phyloP scores from a whole-genome alignment of 2,113 vertebrate genomes.

The Chaetorhynchus papuensis region DNA sequence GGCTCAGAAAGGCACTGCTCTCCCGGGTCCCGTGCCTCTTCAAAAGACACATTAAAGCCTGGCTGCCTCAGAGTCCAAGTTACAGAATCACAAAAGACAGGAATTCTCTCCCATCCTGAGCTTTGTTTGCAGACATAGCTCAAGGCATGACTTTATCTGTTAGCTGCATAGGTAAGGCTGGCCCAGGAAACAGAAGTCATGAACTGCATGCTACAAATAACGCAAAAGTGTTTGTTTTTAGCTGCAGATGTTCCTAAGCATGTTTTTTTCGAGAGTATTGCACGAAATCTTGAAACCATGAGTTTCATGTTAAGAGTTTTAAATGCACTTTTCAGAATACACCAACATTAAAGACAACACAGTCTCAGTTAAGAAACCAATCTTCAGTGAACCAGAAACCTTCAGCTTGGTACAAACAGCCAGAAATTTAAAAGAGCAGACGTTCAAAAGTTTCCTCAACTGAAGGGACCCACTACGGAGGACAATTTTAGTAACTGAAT shows the following conservation, averaged over 20 bases:
- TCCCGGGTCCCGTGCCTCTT: rapidly evolving
- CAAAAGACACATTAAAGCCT: background rate
- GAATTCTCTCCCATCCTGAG: background rate
- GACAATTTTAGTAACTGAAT: background rate
- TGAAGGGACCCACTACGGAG: background rate
- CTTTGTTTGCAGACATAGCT: background rate
- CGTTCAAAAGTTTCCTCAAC: background rate
- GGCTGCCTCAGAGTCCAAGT: background rate
- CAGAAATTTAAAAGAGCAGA: background rate
- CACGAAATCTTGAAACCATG: background rate
- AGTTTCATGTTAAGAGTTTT: background rate
- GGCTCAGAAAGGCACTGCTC: background rate
- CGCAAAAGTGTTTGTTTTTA: background rate
- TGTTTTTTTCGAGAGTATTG: background rate
- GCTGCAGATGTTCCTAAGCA: background rate
- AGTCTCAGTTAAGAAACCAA: background rate
- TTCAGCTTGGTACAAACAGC: background rate
- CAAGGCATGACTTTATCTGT: background rate
- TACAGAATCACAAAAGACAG: background rate
- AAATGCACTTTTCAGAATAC: background rate
- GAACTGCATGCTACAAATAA: background rate
- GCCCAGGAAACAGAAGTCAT: background rate
- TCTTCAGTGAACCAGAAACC: background rate
- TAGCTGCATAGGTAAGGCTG: background rate
- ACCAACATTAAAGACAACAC: background rate